Conservation (phyloP, 2,888 invertebrate genomes). For the Acleris literana region DNA sequence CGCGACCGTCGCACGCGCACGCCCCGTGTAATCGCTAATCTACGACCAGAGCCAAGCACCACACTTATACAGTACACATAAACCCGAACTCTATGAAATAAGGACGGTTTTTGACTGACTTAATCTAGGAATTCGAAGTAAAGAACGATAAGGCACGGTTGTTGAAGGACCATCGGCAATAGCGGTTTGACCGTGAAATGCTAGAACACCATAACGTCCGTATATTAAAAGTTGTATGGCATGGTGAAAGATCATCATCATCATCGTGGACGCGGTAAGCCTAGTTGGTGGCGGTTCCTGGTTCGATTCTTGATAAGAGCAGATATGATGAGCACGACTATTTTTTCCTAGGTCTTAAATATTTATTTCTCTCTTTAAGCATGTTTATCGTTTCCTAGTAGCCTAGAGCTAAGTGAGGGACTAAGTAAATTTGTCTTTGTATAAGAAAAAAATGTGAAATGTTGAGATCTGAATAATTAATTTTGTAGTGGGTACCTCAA, state of each 20-base stretch:
- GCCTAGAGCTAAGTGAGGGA: no score
- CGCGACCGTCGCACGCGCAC: constrained; percentile 44
- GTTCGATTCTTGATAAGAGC: no score
- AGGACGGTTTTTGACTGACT: neutral
- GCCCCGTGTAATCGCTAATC: constrained; percentile 53
- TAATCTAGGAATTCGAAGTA: constrained; percentile 18
- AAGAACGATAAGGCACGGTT: constrained; percentile 16
- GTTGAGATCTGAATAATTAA: no score
- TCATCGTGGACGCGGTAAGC: neutral
- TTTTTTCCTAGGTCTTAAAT: no score
- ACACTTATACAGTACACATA: neutral
- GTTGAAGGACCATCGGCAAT: constrained; percentile 25
- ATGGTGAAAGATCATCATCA: constrained; percentile 8
- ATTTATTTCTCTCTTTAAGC: no score
- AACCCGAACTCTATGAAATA: constrained; percentile 14
- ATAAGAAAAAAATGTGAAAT: no score
- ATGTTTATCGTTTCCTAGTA: no score
- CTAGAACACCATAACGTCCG: constrained; percentile 17
- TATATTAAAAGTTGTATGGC: constrained; percentile 26
- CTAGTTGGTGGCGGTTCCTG: no score
- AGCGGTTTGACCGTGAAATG: constrained; percentile 28
- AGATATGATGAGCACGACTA: no score
- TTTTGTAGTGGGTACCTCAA: no score
- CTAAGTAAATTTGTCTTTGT: no score
- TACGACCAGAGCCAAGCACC: constrained; percentile 36